phyloP scores from a whole-genome alignment of 2,113 vertebrate species.

The Istiophorus platypterus region DNA sequence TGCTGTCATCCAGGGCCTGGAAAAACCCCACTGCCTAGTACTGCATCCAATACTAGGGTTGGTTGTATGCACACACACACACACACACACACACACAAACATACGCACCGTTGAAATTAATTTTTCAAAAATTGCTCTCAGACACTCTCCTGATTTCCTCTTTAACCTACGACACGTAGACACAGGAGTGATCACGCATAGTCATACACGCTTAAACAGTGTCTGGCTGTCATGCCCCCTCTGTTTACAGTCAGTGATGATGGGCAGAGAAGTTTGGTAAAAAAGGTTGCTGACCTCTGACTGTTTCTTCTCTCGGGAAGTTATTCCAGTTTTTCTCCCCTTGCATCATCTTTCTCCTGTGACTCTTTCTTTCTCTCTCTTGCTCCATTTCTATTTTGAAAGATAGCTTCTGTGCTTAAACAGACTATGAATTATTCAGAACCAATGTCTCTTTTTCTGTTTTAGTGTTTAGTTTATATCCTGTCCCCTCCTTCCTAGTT shows the following conservation, averaged over 20 bases:
- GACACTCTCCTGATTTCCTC: constrained; percentile 48
- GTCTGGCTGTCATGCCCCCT: constrained; percentile 43
- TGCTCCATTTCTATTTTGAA: constrained; percentile 48
- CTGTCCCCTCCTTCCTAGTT: constrained; percentile 34
- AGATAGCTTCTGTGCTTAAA: constrained; percentile 19
- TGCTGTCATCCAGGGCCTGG: constrained; percentile 94
- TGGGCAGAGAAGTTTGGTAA: constrained; percentile 32
- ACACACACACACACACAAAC: constrained; percentile 10
- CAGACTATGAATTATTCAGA: constrained; percentile 60
- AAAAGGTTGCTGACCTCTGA: constrained; percentile 51
- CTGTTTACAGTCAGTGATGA: constrained; percentile 39
- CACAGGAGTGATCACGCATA: constrained; percentile 19
- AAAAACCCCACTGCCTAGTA: constrained; percentile 95
- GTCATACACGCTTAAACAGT: constrained; percentile 5
- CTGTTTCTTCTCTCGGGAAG: constrained; percentile 48
- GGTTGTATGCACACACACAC: constrained; percentile 40
- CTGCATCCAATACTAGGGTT: constrained; percentile 93
- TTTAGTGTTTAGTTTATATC: constrained; percentile 57
- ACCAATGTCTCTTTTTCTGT: constrained; percentile 47
- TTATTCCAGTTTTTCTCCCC: constrained; percentile 29
- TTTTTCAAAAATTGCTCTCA: constrained; percentile 44
- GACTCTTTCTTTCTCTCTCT: constrained; percentile 6
- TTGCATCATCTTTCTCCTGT: constrained; percentile 14
- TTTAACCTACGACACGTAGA: constrained; percentile 31
- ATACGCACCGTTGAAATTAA: constrained; percentile 25